Evolutionary conservation across 2,113 vertebrate genomes (phyloP), one percentile per base, ranked within the genome.

Genomic region (Cottus gobio): DNA sequence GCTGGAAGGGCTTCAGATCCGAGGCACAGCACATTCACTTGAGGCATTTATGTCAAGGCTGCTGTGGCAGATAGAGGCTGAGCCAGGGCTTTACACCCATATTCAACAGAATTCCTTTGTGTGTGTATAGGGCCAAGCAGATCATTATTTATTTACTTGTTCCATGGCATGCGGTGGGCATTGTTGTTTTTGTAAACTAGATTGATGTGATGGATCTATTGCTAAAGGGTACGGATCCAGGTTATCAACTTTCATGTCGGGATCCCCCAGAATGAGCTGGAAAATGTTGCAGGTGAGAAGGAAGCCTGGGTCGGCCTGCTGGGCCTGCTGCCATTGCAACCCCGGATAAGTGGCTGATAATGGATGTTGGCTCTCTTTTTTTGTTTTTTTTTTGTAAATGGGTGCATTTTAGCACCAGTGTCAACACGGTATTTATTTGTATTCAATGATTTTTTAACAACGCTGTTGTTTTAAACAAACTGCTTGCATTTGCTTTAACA

Each of bases 61-160:
- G 71, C 61, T 20, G 70, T 74, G 80, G 65, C 68, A 46, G 48
- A 80, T 50, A 13, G 56, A 88, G 75, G 44, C 79, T 46, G 24
- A 57, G 62, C 77, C 76, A 66, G 31, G 24, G 11, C 82, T 76
- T 87, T 66, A 80, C 65, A 75, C 62, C 70, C 56, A 73, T 60
- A 67, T 77, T 85, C 82, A 80, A 68, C 42, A 80, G 72, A 68
- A 80, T 61, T 81, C 74, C 71, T 82, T 91, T 93, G 91, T 93
- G 86, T 70, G 56, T 39, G 79, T 74, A 58, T 18, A 62, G 75
- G 86, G 87, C 87, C 80, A 83, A 82, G 81, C 24, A 39, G 48
- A 20, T 92, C 85, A 89, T 93, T 74, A 90, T 79, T 91, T 91
- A 93, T 92, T 90, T 61, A 91, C 63, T 52, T 46, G 44, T 26